A percentile compares a stretch with the other conserved stretches of the same genome.
Conservation (phyloP, 1,140 invertebrate species). For the Aphidius ervi region DNA sequence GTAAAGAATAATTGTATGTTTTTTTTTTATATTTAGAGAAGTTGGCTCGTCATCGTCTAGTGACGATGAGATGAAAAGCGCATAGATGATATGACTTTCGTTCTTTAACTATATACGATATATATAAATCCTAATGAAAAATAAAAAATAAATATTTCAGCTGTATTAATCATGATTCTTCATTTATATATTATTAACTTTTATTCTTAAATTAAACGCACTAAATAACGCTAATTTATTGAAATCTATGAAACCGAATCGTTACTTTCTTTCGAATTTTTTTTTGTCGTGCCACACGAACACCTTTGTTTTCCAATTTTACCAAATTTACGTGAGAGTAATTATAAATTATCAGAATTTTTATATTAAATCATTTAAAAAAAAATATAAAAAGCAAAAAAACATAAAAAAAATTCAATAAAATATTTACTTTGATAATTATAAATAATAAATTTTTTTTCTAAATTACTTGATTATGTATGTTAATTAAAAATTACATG, state of each 20-base stretch:
- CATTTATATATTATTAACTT: neutral
- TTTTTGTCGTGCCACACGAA: constrained; percentile 16
- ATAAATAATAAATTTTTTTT: too few species aligned
- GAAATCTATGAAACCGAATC: constrained; percentile 33
- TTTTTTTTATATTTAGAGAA: too few species aligned
- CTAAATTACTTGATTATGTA: too few species aligned
- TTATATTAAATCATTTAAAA: neutral
- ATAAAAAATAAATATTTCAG: neutral
- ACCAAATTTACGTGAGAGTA: neutral
- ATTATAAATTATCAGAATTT: too few species aligned
- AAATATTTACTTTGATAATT: too few species aligned
- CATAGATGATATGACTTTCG: constrained; percentile 6
- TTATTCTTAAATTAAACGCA: constrained; percentile 31
- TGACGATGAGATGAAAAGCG: constrained; percentile 19
- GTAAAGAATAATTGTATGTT: neutral
- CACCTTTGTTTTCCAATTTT: constrained; percentile 6
- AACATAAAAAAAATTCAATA: too few species aligned
- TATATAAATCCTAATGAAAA: neutral
- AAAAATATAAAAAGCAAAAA: too few species aligned
- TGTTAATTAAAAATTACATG: too few species aligned
- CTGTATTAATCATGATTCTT: neutral
- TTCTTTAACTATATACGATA: neutral
- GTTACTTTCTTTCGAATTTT: constrained; percentile 27
- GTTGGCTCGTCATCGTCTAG: constrained; percentile 6
- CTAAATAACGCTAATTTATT: constrained; percentile 33